Base-by-base conservation (phyloP, 2,888 invertebrate genomes). In the Abrostola triplasia region DNA sequence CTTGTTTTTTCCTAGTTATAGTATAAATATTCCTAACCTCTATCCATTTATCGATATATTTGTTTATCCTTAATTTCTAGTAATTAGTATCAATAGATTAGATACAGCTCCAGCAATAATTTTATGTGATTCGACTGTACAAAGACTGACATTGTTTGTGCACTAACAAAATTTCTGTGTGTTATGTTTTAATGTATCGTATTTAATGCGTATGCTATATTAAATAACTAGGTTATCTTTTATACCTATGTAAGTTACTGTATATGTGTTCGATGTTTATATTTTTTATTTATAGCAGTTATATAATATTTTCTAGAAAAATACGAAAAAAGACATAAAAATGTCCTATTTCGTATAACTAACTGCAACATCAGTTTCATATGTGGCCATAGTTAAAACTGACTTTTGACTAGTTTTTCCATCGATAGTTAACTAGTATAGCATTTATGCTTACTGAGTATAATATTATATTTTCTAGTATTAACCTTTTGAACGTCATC, bases 91-190 rank as follows among this genome's bases (percentile, higher is more conserved):
- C 11, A 6, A 49, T 49, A 49, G 59, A 59, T 57, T 83, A 83
- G 80, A 81, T 79, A 86, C 88, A 84, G 84, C 86, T 84, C 76
- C 92, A 92, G 92, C 92, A 92, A 93, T 93, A 92, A 92, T 86
- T 88, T 88, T 84, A 88, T 91, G 92, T 92, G 90, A 92, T 92
- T 90, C 72, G 90, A 91, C 90, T 91, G 89, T 90, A 88, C 84
- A 89, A 92, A 92, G 92, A 93, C 92, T 93, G 92, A 93, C 82
- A 84, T 86, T 84, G 73, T 89, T 86, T 89, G 89, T 90, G 90
- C 88, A 89, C 88, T 86, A 87, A 86, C 64, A 73, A 78, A 77
- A 67, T 60, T 67, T 65, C 60, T 78, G 82, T 84, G 76, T 81
- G 76, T 70, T 70, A 70, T 74, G 79, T 85, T 81, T 80, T 70